Evolutionary conservation across 2,888 invertebrate genomes (phyloP), one percentile per base, ranked within the genome.

Genomic region (Oligia fasciuncula): DNA sequence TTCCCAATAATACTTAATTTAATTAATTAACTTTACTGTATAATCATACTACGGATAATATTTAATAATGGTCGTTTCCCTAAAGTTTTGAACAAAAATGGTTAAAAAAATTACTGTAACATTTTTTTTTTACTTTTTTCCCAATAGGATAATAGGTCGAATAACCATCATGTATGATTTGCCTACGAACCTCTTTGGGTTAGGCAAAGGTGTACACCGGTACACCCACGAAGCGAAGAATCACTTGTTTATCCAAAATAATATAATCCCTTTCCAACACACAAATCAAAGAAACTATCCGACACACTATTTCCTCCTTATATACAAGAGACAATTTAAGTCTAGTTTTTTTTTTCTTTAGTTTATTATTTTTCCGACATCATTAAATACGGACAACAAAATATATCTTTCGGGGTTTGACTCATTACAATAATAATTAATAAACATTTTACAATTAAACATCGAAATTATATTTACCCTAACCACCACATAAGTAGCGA

Each of bases 381-480:
- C 29, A 13, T 46, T 68, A 73, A 57, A 80, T 49, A 85, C 57
- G 17, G 23, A 29, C 70, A 72, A 73, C 60, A 72, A 49, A 68
- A 77, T 73, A 65, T 65, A 62, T 63, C 11, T 54, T 71, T 57
- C 43, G 77, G 76, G 87, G 79, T 77, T 81, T 77, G 49, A 78
- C 73, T 75, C 74, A 77, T 69, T 81, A 76, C 62, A 78, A 70
- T 77, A 83, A 76, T 81, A 68, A 74, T 49, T 60, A 70, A 80
- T 86, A 83, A 83, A 87, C 73, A 82, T 85, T 87, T 87, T 29
- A 83, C 46, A 79, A 81, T 84, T 72, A 87, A 87, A 87, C 81
- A 86, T 84, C 46, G 43, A 88, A 85, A 84, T 81, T 77, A 85
- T 72, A 83, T 77, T 73, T 81, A 83, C 75, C 81, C 77, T 82